Base-by-base conservation (phyloP, 2,797 vertebrate genomes). In the Coendou prehensilis region DNA sequence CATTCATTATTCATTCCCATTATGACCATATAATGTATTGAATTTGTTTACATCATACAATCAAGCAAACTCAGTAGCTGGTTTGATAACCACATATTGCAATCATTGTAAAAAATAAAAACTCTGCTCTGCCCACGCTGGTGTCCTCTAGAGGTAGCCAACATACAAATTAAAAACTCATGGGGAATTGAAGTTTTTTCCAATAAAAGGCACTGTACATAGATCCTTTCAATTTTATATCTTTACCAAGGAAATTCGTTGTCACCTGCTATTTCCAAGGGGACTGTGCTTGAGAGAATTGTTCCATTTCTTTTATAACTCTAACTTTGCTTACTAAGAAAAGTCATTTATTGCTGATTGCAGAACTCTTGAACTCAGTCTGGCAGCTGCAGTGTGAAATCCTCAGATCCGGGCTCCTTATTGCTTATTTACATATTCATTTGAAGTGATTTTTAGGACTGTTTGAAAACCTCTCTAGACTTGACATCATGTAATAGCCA, bases 401-500 rank as follows among this genome's bases (percentile, higher is more conserved):
- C 98, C 98, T 99, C 98, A 98, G 98, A 99, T 98, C 99, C 98
- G 97, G 97, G 97, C 98, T 98, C 97, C 98, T 98, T 98, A 97
- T 98, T 98, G 98, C 98, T 98, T 98, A 98, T 99, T 99, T 98
- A 98, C 98, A 98, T 99, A 98, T 98, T 97, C 98, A 97, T 98
- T 98, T 98, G 96, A 98, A 98, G 97, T 98, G 33, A 97, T 98
- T 98, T 97, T 98, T 95, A 92, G 89, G 95, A 96, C 94, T 98
- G 92, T 98, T 98, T 98, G 97, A 98, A 98, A 98, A 97, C 93
- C 97, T 98, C 95, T 97, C 97, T 98, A 97, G 92, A 98, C 97
- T 98, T 73, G n/a, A 87, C 89, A 96, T 97, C 37, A 2, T 98
- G 96, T 95, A 98, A 97, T 98, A 98, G 93, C 88, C 50, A 0